These are phyloP conservation scores for Aviceda subcristata DNA, from an alignment of 2,113 vertebrate genomes.

Conservation along the genomic window DNA sequence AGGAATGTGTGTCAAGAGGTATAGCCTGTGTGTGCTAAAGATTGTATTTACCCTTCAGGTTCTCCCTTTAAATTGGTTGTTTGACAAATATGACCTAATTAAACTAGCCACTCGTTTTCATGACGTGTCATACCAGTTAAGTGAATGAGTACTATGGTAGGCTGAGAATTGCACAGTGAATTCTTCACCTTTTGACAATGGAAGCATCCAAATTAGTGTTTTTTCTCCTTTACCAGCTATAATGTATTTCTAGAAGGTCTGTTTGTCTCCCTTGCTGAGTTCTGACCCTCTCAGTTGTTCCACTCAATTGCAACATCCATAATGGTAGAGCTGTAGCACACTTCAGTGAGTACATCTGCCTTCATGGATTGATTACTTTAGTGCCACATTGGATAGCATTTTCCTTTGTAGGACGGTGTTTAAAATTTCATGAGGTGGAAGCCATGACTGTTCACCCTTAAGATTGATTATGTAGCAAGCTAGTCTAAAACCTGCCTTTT, in stretches of 20 bases:
- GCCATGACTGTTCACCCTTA: not conserved
- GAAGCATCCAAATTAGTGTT: not conserved
- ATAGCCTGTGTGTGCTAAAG: not conserved
- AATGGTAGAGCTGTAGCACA: not conserved
- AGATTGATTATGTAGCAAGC: not conserved
- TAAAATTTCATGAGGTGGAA: not conserved
- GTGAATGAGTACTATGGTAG: not conserved
- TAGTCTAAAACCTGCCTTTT: not conserved
- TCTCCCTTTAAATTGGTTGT: conserved; percentile 5
- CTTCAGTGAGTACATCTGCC: not conserved
- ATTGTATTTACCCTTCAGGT: not conserved
- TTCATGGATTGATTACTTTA: not conserved
- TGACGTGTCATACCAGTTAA: not conserved
- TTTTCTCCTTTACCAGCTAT: not conserved
- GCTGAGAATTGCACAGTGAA: not conserved
- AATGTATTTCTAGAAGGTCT: not conserved
- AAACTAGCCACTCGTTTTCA: not conserved
- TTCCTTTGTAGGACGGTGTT: not conserved
- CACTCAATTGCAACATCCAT: accelerated
- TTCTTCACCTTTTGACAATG: not conserved
- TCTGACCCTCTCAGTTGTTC: not conserved
- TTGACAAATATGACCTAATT: conserved; percentile 39
- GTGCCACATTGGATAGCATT: not conserved
- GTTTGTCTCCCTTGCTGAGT: not conserved
- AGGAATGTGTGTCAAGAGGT: not conserved